Conservation (phyloP, 2,113 vertebrate species). For the Saccopteryx bilineata region DNA sequence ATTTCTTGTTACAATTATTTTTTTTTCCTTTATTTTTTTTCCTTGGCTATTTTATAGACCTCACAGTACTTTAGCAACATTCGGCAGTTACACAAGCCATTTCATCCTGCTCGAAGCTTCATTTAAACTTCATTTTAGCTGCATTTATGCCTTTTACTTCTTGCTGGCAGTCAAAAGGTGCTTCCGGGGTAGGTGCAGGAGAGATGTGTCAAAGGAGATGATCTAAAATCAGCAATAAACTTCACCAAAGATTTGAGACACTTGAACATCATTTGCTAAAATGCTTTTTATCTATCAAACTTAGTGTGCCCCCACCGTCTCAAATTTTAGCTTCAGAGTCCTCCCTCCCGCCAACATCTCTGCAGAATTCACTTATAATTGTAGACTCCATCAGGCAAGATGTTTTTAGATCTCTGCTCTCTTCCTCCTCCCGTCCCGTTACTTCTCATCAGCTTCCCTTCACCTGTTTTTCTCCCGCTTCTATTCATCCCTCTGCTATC, state of each 20-base stretch:
- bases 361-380: conserved; percentile 36
- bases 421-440: not conserved
- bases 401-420: not conserved
- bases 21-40: conserved; percentile 86
- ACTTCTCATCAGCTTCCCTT: not conserved
- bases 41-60: conserved; percentile 86
- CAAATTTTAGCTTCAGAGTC: conserved; percentile 23
- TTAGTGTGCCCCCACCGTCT: not conserved
- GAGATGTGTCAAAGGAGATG: conserved; percentile 54
- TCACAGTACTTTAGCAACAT: conserved; percentile 85
- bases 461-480: not conserved
- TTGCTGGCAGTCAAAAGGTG: conserved; percentile 75
- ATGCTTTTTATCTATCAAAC: conserved; percentile 51
- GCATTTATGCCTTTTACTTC: conserved; percentile 81
- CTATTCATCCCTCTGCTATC: not conserved
- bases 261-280: not conserved
- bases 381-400: not conserved
- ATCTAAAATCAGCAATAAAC: conserved; percentile 72
- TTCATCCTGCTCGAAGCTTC: conserved; percentile 88
- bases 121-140: conserved; percentile 86
- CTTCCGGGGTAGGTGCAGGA: conserved; percentile 44
- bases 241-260: conserved; percentile 26
- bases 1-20: conserved; percentile 89
- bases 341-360: not conserved
- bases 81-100: conserved; percentile 88